Evolutionary conservation across 2,797 vertebrate species (phyloP), one percentile per base, ranked within the genome.

Genomic region (Cuculus canorus): DNA sequence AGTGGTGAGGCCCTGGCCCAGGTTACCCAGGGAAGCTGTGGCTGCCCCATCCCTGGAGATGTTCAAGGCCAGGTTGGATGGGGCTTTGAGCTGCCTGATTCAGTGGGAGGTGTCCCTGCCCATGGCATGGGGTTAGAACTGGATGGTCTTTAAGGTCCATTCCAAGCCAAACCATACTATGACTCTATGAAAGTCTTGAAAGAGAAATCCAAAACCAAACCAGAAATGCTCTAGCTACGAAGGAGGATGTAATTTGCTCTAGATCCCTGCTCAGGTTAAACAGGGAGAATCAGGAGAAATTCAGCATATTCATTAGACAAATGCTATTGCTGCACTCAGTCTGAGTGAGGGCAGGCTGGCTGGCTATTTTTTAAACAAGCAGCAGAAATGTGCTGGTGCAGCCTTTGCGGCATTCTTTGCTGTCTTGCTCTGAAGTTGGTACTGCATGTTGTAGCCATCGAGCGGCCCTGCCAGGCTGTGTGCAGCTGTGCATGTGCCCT

Each of bases 401-500:
- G 35, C 35, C 60, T 76, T 53, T 23, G 47, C 3, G 1, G 9
- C 25, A 45, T 13, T 69, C 39, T 78, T 60, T 59, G 61, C 68
- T 69, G 21, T 8, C 23, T 50, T 17, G 52, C 47, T 80, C 28
- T 65, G 64, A 30, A 65, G 25, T 47, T 2, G 7, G 32, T 37
- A 28, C 39, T 19, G 32, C 1, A 1, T 3, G 11, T 53, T 23
- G 47, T 9, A 18, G 64, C 25, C 22, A 15, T 19, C 1, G 2
- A 61, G n/a, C 0, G 1, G 59, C 33, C 30, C 59, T 63, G 32
- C 41, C 15, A 25, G 41, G 75, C 48, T 35, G n/a, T 2, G 17
- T 18, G 45, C 0, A 1, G 25, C 41, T 41, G n/a, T 22, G 33
- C 1, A 0, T 11, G 5, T 11, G 16, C 12, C 2, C 39, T 63